phyloP scores from a whole-genome alignment of 2,888 invertebrate genomes.

The Polydesmus complanatus region DNA sequence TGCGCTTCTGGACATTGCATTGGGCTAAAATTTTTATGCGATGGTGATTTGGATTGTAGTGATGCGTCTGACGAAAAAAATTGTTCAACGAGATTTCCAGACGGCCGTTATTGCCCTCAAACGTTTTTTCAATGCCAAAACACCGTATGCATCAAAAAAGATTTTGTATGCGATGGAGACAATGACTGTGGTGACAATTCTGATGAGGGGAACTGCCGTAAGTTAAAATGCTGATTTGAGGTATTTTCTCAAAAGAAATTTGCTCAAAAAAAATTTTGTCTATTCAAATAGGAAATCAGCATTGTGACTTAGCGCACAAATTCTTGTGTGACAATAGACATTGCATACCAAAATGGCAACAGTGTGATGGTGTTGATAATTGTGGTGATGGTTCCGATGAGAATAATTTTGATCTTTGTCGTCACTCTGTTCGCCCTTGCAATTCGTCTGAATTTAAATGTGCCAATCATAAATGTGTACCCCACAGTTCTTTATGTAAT shows the following conservation, averaged over 20 bases:
- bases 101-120: constrained; percentile 75
- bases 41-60: constrained; percentile 75
- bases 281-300: constrained; percentile 23
- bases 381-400: constrained; percentile 93
- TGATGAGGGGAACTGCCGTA: constrained; percentile 65
- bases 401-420: constrained; percentile 80
- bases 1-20: constrained; percentile 87
- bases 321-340: constrained; percentile 84
- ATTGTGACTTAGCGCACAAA: constrained; percentile 60
- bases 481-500: constrained; percentile 65
- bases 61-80: constrained; percentile 80
- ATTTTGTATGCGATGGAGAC: constrained; percentile 77
- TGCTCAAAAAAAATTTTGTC: too few species aligned
- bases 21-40: constrained; percentile 71
- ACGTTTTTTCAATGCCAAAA: constrained; percentile 84
- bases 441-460: constrained; percentile 65
- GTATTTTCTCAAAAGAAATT: neutral
- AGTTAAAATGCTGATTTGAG: constrained; percentile 24
- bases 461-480: constrained; percentile 72
- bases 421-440: constrained; percentile 41
- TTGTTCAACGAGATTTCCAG: constrained; percentile 77
- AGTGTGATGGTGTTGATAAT: constrained; percentile 79
- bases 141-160: constrained; percentile 71
- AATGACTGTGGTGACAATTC: constrained; percentile 87
- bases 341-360: constrained; percentile 33